Evolutionary conservation across 2,888 invertebrate species (phyloP).

Genomic region (Aradus depressus): DNA sequence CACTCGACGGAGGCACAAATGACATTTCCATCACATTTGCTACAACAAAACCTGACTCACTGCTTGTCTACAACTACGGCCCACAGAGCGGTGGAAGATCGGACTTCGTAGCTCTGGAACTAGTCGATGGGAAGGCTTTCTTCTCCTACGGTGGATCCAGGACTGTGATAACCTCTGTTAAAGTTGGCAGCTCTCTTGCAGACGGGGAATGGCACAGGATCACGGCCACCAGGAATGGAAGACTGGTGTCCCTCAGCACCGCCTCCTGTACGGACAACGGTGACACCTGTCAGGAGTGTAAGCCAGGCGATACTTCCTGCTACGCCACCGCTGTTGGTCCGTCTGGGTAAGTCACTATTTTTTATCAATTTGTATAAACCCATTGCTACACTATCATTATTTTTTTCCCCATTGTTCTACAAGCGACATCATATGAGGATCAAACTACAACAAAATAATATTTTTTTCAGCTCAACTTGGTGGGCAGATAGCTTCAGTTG

Average conservation of each 20-base stretch:
- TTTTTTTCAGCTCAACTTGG: too few species aligned
- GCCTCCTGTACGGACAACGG: constrained; percentile 75
- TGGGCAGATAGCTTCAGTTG: too few species aligned
- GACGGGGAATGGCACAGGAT: constrained; percentile 88
- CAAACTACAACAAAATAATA: too few species aligned
- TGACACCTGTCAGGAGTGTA: constrained; percentile 74
- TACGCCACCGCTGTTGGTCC: constrained; percentile 79
- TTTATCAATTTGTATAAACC: too few species aligned
- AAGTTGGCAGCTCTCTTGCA: constrained; percentile 57
- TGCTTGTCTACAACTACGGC: constrained; percentile 87
- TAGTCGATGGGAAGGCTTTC: constrained; percentile 68
- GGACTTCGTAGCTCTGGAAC: constrained; percentile 84
- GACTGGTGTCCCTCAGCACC: constrained; percentile 74
- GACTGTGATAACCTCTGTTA: constrained; percentile 73
- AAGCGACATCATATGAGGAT: too few species aligned
- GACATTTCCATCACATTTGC: constrained; percentile 85
- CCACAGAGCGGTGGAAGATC: constrained; percentile 77
- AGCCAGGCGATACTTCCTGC: constrained; percentile 68
- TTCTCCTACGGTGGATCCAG: constrained; percentile 85
- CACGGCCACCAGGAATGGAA: constrained; percentile 79
- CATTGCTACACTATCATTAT: too few species aligned
- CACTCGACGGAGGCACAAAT: constrained; percentile 77
- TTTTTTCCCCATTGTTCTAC: too few species aligned
- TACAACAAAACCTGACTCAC: constrained; percentile 72
- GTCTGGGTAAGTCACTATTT: constrained; percentile 67